Percentiles rank a stretch among this genome's conserved stretches.
phyloP scores from a whole-genome alignment of 2,113 vertebrate genomes.

The Pelodiscus sinensis region DNA sequence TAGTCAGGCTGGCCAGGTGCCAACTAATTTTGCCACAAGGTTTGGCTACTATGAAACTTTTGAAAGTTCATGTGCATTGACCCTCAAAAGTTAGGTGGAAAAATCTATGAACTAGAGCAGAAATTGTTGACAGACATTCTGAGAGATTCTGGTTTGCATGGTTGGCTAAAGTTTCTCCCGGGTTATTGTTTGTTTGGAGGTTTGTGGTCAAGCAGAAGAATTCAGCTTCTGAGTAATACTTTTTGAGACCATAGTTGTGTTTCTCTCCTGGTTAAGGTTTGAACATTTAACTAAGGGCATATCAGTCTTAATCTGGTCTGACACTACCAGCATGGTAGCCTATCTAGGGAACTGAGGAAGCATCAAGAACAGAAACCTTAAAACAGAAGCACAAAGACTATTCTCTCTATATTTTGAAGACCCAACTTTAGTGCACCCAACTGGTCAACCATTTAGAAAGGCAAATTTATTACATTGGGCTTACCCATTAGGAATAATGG shows the following conservation, averaged over 20 bases:
- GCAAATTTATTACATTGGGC: neutral
- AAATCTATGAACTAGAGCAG: neutral
- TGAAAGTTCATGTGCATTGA: neutral
- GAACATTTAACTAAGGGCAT: neutral
- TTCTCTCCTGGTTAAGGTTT: slow-evolving; percentile 15
- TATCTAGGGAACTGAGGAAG: neutral
- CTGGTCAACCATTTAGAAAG: neutral
- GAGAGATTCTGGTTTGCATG: neutral
- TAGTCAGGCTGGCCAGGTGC: neutral
- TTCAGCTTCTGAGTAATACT: neutral
- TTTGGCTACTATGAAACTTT: neutral
- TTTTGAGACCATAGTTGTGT: neutral
- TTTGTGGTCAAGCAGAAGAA: neutral
- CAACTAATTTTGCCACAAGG: neutral
- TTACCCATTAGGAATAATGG: neutral
- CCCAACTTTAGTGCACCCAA: accelerated
- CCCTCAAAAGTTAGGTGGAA: neutral
- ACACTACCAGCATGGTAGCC: neutral
- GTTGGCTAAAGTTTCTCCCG: neutral
- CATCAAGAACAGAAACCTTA: neutral
- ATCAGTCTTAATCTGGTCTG: neutral
- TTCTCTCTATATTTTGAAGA: neutral
- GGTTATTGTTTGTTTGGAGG: neutral
- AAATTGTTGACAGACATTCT: accelerated
- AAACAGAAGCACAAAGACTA: neutral